Evolutionary conservation across 1,140 invertebrate species (phyloP).

Genomic region (Hylaeus anthracinus): DNA sequence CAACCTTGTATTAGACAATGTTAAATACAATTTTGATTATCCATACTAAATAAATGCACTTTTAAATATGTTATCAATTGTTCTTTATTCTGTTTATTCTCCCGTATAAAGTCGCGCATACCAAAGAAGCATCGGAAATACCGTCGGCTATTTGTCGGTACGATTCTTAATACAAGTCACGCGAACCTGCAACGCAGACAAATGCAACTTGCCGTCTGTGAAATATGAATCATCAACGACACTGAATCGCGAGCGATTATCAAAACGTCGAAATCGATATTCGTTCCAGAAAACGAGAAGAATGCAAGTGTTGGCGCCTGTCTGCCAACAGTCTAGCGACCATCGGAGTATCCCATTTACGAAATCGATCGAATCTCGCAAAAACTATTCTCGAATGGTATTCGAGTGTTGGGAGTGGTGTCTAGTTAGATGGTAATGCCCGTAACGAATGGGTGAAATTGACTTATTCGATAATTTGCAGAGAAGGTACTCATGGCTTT

Average conservation of each 20-base stretch:
- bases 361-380: conserved; percentile 57
- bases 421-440: background rate
- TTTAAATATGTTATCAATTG: background rate
- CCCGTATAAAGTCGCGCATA: background rate
- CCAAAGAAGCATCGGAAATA: background rate
- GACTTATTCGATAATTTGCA: background rate
- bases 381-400: conserved; percentile 31
- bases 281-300: conserved; percentile 61
- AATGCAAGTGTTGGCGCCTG: conserved; percentile 53
- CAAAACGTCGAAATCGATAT: conserved; percentile 59
- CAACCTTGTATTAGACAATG: conserved; percentile 3
- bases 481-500: conserved; percentile 7
- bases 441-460: background rate
- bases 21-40: background rate
- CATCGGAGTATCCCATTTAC: conserved; percentile 26
- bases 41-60: conserved; percentile 3
- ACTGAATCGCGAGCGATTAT: conserved; percentile 35
- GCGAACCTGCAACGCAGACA: conserved; percentile 16
- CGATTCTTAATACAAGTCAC: conserved; percentile 1
- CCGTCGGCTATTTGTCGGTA: conserved; percentile 20
- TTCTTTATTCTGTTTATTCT: background rate
- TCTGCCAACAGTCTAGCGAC: conserved; percentile 40
- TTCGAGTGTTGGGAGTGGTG: conserved; percentile 46
- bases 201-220: background rate
- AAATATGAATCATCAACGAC: conserved; percentile 39